Evolutionary conservation across 1,140 invertebrate species (phyloP).

Genomic region (Mylabris phalerata): DNA sequence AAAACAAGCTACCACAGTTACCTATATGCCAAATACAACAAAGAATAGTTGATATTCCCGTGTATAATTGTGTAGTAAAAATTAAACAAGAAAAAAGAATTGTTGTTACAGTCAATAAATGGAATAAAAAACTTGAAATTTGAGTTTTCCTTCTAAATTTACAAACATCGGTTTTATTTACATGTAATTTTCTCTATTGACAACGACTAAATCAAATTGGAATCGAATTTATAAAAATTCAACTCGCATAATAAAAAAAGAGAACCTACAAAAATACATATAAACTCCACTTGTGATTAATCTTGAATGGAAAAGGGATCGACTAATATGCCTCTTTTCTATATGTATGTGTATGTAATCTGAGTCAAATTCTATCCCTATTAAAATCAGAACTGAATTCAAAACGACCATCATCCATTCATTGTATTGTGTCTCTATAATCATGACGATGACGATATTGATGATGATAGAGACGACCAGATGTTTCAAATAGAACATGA

Average conservation of each 20-base stretch:
- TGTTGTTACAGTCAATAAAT: slow-evolving; percentile 41
- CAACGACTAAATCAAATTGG: slow-evolving; percentile 1
- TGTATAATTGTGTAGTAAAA: slow-evolving; percentile 39
- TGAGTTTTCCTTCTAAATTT: background rate
- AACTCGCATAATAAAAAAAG: no score
- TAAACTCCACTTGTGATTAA: slow-evolving; percentile 6
- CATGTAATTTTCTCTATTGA: slow-evolving; percentile 12
- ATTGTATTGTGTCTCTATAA: no score
- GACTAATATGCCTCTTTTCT: background rate
- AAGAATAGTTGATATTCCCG: slow-evolving; percentile 21
- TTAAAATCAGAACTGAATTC: no score
- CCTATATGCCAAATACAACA: slow-evolving; percentile 33
- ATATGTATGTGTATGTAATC: slow-evolving; percentile 4
- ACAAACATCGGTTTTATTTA: background rate
- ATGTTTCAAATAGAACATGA: slow-evolving; percentile 29
- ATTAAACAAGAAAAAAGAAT: slow-evolving; percentile 15
- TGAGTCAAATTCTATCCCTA: slow-evolving; percentile 3
- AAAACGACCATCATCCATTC: no score
- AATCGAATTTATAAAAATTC: no score
- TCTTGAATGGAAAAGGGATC: slow-evolving; percentile 9
- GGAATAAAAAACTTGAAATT: slow-evolving; percentile 18
- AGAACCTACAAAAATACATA: no score
- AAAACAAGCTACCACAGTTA: slow-evolving; percentile 31
- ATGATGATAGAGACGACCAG: slow-evolving; percentile 7
- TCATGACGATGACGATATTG: no score